A percentile compares a stretch with the other conserved stretches of the same genome.
phyloP scores from a whole-genome alignment of 2,113 vertebrate genomes.

The Toxotes chatareus region DNA sequence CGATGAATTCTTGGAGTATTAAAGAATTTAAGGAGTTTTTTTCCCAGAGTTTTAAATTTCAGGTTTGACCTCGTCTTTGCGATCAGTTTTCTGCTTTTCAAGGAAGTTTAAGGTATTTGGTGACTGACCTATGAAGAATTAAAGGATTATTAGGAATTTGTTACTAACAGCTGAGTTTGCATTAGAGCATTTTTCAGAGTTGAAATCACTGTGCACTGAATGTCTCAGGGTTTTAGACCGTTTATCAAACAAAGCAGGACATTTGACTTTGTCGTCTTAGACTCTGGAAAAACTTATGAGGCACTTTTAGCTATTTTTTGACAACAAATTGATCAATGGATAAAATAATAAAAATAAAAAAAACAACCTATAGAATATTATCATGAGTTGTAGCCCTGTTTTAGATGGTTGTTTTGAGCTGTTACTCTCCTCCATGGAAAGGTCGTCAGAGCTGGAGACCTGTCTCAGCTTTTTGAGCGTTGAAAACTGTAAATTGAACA shows the following conservation, averaged over 20 bases:
- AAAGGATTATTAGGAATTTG: background rate
- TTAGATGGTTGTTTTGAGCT: too few species aligned
- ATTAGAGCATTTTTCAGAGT: background rate
- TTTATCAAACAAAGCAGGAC: background rate
- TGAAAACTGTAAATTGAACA: too few species aligned
- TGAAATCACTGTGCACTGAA: background rate
- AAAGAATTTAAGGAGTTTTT: conserved; percentile 5
- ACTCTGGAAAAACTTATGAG: too few species aligned
- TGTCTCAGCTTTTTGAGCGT: too few species aligned
- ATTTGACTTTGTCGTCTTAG: background rate
- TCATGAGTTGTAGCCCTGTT: too few species aligned
- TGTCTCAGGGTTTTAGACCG: background rate
- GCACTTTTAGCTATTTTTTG: too few species aligned
- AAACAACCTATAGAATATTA: too few species aligned
- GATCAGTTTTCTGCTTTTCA: background rate
- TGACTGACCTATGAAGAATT: background rate
- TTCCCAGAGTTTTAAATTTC: conserved; percentile 15
- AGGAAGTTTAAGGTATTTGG: background rate
- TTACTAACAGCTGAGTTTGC: background rate
- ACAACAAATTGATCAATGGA: too few species aligned
- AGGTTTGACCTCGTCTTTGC: background rate
- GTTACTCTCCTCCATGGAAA: too few species aligned
- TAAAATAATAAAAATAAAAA: too few species aligned
- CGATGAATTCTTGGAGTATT: conserved; percentile 13
- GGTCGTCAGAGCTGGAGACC: background rate